Evolutionary conservation across 2,888 invertebrate species (phyloP).

Genomic region (Lepidochrysops patricia): DNA sequence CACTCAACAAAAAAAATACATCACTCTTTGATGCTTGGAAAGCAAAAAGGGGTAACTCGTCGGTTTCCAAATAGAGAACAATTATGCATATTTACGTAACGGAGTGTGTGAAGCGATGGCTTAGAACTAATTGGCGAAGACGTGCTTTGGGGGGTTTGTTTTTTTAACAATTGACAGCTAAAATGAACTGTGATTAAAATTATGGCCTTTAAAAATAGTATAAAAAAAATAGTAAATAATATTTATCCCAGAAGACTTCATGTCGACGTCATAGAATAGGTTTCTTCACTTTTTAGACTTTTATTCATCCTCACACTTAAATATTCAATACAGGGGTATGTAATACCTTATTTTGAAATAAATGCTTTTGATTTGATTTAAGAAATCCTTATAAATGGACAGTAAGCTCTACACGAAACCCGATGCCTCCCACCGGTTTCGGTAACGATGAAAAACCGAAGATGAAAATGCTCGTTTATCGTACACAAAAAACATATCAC

Average conservation of each 20-base stretch:
- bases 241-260: too few species aligned
- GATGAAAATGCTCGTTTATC: conserved; percentile 12
- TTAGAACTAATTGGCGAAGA: conserved; percentile 49
- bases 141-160: conserved; percentile 43
- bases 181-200: conserved; percentile 1
- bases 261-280: too few species aligned
- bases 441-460: conserved; percentile 10
- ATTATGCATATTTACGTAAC: conserved; percentile 55
- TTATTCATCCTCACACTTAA: not conserved
- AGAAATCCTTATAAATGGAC: not conserved
- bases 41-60: conserved; percentile 21
- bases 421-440: conserved; percentile 2
- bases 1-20: conserved; percentile 22
- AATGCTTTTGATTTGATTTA: too few species aligned
- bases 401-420: not conserved
- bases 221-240: not conserved
- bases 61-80: conserved; percentile 37
- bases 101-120: conserved; percentile 45
- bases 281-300: too few species aligned
- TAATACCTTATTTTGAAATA: too few species aligned
- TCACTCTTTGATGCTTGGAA: conserved; percentile 9
- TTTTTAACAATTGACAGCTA: conserved; percentile 23
- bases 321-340: not conserved
- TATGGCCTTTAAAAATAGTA: too few species aligned
- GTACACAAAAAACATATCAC: conserved; percentile 10